Conservation (phyloP, 2,888 invertebrate species). For the Conistra vaccinii region DNA sequence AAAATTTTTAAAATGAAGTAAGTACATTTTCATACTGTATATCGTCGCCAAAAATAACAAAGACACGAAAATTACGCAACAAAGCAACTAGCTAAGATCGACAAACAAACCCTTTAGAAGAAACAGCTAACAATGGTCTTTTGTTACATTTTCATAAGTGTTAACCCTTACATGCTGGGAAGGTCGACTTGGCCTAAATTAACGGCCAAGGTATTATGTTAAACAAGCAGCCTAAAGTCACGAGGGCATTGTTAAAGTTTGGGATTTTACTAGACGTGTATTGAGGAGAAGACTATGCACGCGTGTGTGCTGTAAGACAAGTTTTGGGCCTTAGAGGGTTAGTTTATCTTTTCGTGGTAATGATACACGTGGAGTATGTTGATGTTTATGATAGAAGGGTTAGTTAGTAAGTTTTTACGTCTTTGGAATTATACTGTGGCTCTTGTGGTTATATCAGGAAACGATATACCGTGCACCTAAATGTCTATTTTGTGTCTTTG, state of each 20-base stretch:
- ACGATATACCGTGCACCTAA: not conserved
- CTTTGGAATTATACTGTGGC: not conserved
- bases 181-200: conserved; percentile 65
- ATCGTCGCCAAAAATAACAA: conserved; percentile 47
- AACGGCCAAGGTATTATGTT: conserved; percentile 66
- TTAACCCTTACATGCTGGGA: conserved; percentile 62
- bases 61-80: conserved; percentile 49
- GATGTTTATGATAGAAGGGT: not conserved
- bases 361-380: conserved; percentile 31
- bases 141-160: conserved; percentile 71
- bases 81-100: conserved; percentile 50
- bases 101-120: conserved; percentile 61
- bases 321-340: conserved; percentile 32
- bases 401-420: not conserved
- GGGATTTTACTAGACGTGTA: conserved; percentile 63
- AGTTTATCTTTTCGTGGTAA: conserved; percentile 26
- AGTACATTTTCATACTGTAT: not conserved
- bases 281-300: conserved; percentile 37
- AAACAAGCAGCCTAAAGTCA: conserved; percentile 62
- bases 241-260: conserved; percentile 61
- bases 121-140: conserved; percentile 66
- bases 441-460: not conserved
- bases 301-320: conserved; percentile 35
- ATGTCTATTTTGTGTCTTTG: not conserved
- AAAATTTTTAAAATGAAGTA: too few relatives aligned